A percentile compares a stretch with the other conserved stretches of the same genome.
Evolutionary conservation across 2,797 vertebrate species (phyloP).

Genomic region (Synanceia verrucosa): DNA sequence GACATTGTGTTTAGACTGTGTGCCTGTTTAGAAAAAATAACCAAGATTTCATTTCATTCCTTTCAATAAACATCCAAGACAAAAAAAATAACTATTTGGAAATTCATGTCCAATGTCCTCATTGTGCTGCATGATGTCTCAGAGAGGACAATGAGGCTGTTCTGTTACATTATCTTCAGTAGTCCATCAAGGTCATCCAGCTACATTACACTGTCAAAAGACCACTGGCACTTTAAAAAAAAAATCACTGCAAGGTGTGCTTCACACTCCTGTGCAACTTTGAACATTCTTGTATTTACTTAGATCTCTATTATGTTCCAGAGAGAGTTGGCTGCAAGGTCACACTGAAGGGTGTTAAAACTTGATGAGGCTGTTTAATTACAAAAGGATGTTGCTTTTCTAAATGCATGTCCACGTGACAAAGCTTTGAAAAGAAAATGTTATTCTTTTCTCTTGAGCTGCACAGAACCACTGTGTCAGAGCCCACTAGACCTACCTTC

Average conservation of each 20-base stretch:
- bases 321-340: neutral
- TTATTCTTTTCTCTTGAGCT: neutral
- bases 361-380: neutral
- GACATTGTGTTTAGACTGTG: constrained; percentile 60
- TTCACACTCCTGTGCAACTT: neutral
- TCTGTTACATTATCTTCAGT: constrained; percentile 5
- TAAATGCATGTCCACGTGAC: neutral
- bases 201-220: constrained; percentile 30
- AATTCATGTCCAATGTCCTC: neutral
- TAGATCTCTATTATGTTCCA: neutral
- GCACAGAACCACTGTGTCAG: neutral
- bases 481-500: constrained; percentile 78
- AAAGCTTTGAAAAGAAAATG: neutral
- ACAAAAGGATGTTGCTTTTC: neutral
- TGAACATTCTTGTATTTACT: neutral
- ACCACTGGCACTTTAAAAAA: neutral
- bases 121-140: neutral
- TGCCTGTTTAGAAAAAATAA: constrained; percentile 65
- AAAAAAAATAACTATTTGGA: neutral
- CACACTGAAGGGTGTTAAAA: neutral
- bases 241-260: neutral
- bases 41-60: neutral
- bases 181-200: constrained; percentile 27
- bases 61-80: neutral
- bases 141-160: constrained; percentile 14